Evolutionary conservation across 2,888 invertebrate species (phyloP), one percentile per base, ranked within the genome.

Genomic region (Drosophila koepferae): DNA sequence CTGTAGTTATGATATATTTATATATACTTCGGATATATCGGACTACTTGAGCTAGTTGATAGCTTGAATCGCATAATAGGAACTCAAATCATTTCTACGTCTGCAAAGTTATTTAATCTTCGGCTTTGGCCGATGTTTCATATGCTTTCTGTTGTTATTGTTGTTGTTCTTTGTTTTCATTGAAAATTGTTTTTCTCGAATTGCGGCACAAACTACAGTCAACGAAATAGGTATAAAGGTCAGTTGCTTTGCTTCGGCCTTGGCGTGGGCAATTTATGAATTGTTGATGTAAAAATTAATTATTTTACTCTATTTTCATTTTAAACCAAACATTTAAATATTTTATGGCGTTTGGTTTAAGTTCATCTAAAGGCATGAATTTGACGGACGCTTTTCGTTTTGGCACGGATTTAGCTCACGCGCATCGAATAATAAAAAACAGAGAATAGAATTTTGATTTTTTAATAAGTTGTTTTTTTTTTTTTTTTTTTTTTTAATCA

Each of bases 321-420:
- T 63, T 73, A 77, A 76, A 54, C 60, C 65, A 70, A 68, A 72
- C 66, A 59, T 51, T 66, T 70, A 71, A 74, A 76, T 67, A 61
- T 63, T 51, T 62, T 44, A 63, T 44, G 16, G 28, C 49, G 28
- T 85, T 91, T 91, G 91, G 91, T 89, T 91, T 89, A 91, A 87
- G 90, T 86, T 91, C 91, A 91, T 91, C 91, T 92, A 91, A 91
- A 91, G 88, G 91, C 91, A 91, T 83, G 91, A 82, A 92, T 91
- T 91, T 91, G 91, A 91, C 91, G 91, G 91, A 91, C 91, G 91
- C 91, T 91, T 91, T 92, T 91, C 91, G 91, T 91, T 81, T 91
- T 91, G 91, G 86, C 91, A 89, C 91, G 91, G 91, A 91, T 90
- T 80, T 69, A 72, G 80, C 88, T 88, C 85, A 67, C 69, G 77